Percentiles rank a stretch among this genome's conserved stretches.
Conservation (phyloP, 2,113 vertebrate species). For the Apaloderma vittatum region DNA sequence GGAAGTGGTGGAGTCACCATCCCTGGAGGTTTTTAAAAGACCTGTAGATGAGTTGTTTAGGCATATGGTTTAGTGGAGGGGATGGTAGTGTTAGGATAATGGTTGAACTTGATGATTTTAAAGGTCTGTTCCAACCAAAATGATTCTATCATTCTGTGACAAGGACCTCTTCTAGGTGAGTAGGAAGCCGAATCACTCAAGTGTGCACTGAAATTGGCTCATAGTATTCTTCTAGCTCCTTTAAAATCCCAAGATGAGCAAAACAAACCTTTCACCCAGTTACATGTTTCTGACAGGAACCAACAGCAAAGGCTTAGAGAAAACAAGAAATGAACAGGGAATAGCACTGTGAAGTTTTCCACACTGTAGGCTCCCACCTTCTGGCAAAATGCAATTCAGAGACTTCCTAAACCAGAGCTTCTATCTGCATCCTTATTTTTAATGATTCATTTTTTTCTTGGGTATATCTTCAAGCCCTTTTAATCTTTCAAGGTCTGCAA, state of each 20-base stretch:
- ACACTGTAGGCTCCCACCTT: not conserved
- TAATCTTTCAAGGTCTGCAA: not conserved
- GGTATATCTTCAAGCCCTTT: not conserved
- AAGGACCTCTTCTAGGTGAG: not conserved
- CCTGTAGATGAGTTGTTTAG: no score
- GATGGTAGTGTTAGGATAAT: no score
- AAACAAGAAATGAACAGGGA: not conserved
- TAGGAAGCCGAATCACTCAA: not conserved
- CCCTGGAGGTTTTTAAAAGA: no score
- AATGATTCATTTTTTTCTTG: fast-evolving
- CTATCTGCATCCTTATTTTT: not conserved
- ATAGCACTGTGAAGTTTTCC: not conserved
- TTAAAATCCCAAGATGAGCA: not conserved
- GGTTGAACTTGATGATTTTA: no score
- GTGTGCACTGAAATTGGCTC: not conserved
- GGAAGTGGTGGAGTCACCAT: no score
- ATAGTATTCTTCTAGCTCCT: not conserved
- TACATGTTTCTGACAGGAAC: not conserved
- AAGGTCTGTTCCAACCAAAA: no score
- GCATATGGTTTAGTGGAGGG: no score
- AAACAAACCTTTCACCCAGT: not conserved
- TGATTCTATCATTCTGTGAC: no score
- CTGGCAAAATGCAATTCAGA: not conserved
- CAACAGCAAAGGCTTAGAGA: not conserved
- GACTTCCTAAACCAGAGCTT: not conserved